Evolutionary conservation across 2,113 vertebrate genomes (phyloP), one percentile per base, ranked within the genome.

Genomic region (Cephalopholis sonnerati): DNA sequence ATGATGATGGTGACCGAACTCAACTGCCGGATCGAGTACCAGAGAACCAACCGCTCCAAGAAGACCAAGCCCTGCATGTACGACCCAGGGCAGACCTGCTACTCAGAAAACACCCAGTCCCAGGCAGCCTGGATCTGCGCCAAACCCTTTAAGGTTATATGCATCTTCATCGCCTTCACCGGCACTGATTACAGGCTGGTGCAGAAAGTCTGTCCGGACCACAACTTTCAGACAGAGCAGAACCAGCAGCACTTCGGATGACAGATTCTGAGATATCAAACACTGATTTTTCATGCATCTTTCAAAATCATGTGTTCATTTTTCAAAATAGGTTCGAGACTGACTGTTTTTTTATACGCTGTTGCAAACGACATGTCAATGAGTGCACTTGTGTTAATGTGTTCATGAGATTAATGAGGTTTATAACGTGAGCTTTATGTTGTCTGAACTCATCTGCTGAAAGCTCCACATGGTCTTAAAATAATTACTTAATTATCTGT

Each of bases 81-180:
- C 6, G 94, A 95, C 74, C 92, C 94, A 0, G 86, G 91, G 1
- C 91, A 95, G 88, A 94, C 93, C 20, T 96, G 95, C 86, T 95
- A 95, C 87, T 94, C 94, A 5, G 95, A 96, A 67, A 95, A 96
- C 89, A 96, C 94, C 4, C 95, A 96, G 75, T 94, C 95, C 29
- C 95, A 95, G 39, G 91, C 94, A 5, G 94, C 95, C 76, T 96
- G 95, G 95, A 95, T 96, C 84, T 96, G 95, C 32, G 94, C 94
- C 76, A 96, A 96, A 77, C 95, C 95, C 41, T 95, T 95, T 75
- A 96, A 96, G 83, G 95, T 96, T 61, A 95, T 96, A 77, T 96
- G 95, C 85, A 95, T 96, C 90, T 95, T 95, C 81, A 95, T 96
- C 10, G 94, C 94, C 64, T 96, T 96, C 91, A 94, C 92, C 24